phyloP scores from a whole-genome alignment of 2,888 invertebrate species.

The Lepetodrilus schrolli region DNA sequence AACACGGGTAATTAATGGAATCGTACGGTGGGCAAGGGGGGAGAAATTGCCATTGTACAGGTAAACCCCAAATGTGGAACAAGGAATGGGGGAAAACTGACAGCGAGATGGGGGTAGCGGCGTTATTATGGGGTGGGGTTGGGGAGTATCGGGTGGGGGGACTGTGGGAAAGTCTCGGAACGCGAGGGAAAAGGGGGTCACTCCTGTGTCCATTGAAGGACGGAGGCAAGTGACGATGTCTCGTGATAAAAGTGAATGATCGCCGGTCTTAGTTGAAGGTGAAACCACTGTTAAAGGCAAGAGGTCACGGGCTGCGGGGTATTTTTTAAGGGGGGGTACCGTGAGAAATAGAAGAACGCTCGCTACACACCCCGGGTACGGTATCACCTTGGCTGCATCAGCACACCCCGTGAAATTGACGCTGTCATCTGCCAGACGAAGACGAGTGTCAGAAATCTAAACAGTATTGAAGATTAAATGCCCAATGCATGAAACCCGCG shows the following conservation, averaged over 20 bases:
- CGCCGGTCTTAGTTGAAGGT: neutral
- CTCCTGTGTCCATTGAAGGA: slow-evolving; percentile 9
- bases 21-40: slow-evolving; percentile 1
- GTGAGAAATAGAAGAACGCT: neutral
- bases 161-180: slow-evolving; percentile 5
- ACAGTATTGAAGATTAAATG: no score
- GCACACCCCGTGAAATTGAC: neutral
- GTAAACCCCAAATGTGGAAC: neutral
- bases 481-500: no score
- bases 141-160: neutral
- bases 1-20: slow-evolving; percentile 29
- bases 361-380: neutral
- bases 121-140: no score
- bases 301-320: neutral
- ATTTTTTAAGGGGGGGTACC: neutral
- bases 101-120: neutral
- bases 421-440: slow-evolving; percentile 1
- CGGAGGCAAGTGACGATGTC: neutral
- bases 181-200: slow-evolving; percentile 2
- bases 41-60: slow-evolving; percentile 14
- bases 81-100: neutral
- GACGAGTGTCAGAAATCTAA: neutral
- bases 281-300: neutral
- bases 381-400: neutral
- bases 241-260: slow-evolving; percentile 8